Conservation (phyloP, 92 coral and sea anemone genomes). For the Chrysogorgia sp. region DNA sequence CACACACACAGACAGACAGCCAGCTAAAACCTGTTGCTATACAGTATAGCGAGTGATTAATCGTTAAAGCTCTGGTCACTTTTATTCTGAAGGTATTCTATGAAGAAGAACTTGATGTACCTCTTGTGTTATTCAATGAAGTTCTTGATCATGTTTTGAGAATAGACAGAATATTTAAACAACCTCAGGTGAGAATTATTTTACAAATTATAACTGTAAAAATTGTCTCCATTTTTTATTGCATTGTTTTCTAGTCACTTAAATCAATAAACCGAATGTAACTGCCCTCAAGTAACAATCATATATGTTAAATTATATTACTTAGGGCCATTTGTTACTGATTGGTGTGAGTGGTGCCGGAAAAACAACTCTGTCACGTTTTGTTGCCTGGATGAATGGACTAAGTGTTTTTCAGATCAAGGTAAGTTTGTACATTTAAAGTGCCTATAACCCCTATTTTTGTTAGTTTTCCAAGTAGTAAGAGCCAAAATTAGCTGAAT, state of each 20-base stretch:
- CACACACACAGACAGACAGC: too few species aligned
- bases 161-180: slow-evolving; percentile 96
- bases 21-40: too few species aligned
- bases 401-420: slow-evolving; percentile 96
- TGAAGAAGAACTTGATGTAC: slow-evolving; percentile 99
- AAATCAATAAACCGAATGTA: too few species aligned
- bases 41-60: too few species aligned
- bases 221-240: too few species aligned
- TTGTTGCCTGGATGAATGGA: slow-evolving; percentile 99
- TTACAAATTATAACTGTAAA: too few species aligned
- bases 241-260: too few species aligned
- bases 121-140: slow-evolving; percentile 93
- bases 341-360: slow-evolving; percentile 99
- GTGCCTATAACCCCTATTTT: too few species aligned
- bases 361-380: slow-evolving; percentile 94
- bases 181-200: slow-evolving; percentile 86
- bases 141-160: slow-evolving; percentile 96
- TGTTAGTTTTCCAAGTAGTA: too few species aligned
- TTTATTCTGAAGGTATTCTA: slow-evolving; percentile 78
- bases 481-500: too few species aligned
- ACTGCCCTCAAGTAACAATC: too few species aligned
- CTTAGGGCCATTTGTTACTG: slow-evolving; percentile 92
- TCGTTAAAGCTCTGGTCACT: neutral
- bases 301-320: too few species aligned
- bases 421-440: slow-evolving; percentile 54